Base-by-base conservation (phyloP, 2,797 vertebrate species). In the Ibycter americanus region DNA sequence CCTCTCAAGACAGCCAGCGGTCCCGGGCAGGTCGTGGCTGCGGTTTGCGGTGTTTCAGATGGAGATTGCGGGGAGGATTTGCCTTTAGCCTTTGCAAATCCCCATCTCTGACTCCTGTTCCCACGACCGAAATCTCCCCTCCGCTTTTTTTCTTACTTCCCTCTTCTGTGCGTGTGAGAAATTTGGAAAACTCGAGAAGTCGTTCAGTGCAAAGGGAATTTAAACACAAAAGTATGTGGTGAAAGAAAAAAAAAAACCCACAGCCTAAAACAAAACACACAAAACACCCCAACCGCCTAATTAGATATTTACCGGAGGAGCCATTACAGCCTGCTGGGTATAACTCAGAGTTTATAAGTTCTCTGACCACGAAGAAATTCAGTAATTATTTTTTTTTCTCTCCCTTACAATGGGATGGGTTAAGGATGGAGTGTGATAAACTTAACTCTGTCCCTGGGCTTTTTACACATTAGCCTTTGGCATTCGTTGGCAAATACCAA, bases 241-340 rank as follows among this genome's bases (percentile, higher is more conserved):
- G 55, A 91, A 89, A 85, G 16, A 8, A 72, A 61, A 72, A 86
- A 86, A 51, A 0, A 1, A 23, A 3, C 4, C 38, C 40, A 42
- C 40, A 38, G 13, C 17, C 44, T 17, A 44, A 44, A 44, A 19
- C 44, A 27, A 21, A 47, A 22, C 46, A 27, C 8, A 15, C 25
- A 19, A 81, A 20, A 76, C 47, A 51, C 82, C 76, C 68, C 65
- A 83, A 93, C 76, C 47, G 4, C 86, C 87, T 96, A 92, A 95
- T 97, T 97, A 95, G 80, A 71, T 97, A 93, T 96, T 97, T 97
- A 95, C 93, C 81, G 40, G 95, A 96, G 94, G 93, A 96, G 83
- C 82, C 89, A 88, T 94, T 96, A 74, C 44, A 95, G 89, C 71
- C 40, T 81, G 91, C 89, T 93, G 92, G 95, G 94, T 93, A 93